Base-by-base conservation (phyloP, 2,113 vertebrate species). In the Rhea pennata region DNA sequence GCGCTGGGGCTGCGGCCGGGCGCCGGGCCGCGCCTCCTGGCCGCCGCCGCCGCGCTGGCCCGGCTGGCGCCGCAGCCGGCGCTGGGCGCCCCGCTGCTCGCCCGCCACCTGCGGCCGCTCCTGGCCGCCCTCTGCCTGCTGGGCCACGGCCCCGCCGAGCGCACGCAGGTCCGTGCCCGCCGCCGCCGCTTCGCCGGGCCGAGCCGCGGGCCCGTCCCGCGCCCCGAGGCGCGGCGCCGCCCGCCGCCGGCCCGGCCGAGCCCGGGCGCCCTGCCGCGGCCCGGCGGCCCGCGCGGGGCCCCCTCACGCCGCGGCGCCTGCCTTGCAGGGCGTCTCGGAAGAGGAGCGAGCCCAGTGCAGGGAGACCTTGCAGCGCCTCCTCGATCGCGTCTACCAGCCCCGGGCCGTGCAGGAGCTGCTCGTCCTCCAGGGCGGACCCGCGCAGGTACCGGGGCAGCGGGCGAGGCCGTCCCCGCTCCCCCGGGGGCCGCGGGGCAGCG, bases 311-410 rank as follows among this genome's bases (percentile, higher is more conserved):
- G 36, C 36, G 36, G 36, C 36, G 36, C 36, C 36, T 36, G 36
- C 36, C 36, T 36, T 36, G 36, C 36, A 99, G 98, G 97, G 97
- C 2, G 88, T 99, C 92, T 98, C 96, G 0, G 96, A 97, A 92
- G 98, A 98, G 1, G 98, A 99, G 89, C 91, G 98, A 69, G 86
- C 36, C 5, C 70, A 23, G 7, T 99, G 98, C 83, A 98, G 76
- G 82, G 93, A 98, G 42, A 88, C 97, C 42, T 97, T 99, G 66
- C 98, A 56, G 93, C 93, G 93, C 33, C 81, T 99, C 72, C 91
- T 99, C 75, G 98, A 98, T 95, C 98, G 98, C 53, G 98, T 99
- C 5, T 99, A 99, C 97, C 99, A 99, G 84, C 99, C 99, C 3
- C 97, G 99, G 27, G 98, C 98, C 1, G 98, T 99, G 93, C 98